Evolutionary conservation across 2,888 invertebrate species (phyloP).

Genomic region (Drosophila diplacantha): DNA sequence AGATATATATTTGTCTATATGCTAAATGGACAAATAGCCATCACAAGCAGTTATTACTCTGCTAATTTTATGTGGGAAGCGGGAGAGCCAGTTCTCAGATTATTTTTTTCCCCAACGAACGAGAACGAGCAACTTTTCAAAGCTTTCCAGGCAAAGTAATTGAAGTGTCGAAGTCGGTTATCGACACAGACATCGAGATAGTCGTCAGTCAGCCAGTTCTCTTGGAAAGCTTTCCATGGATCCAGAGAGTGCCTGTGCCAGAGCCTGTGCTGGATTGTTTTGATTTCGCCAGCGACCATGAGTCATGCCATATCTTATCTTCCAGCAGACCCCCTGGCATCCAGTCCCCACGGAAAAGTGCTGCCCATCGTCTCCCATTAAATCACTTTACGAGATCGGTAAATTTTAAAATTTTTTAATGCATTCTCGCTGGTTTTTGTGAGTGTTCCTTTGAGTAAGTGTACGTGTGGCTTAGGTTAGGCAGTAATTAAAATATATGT

Average conservation of each 20-base stretch:
- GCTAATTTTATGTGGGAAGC: conserved; percentile 41
- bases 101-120: neutral
- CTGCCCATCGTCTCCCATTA: conserved; percentile 21
- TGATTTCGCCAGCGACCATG: conserved; percentile 10
- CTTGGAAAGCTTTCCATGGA: conserved; percentile 21
- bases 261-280: neutral
- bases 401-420: conserved; percentile 34
- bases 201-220: neutral
- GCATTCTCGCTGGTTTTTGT: conserved; percentile 27
- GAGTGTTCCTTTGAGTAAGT: conserved; percentile 12
- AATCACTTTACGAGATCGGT: conserved; percentile 2
- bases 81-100: conserved; percentile 33
- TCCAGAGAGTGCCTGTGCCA: conserved; percentile 1
- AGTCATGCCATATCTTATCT: conserved; percentile 31
- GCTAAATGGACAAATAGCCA: conserved; percentile 13
- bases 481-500: conserved; percentile 46
- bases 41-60: conserved; percentile 8
- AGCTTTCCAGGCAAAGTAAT: conserved; percentile 19
- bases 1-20: conserved; percentile 5
- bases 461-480: conserved; percentile 44
- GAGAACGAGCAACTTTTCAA: conserved; percentile 23
- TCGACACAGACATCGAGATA: conserved; percentile 19
- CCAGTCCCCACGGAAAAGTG: conserved; percentile 9
- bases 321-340: conserved; percentile 1
- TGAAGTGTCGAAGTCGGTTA: conserved; percentile 26